Evolutionary conservation across 1,140 invertebrate genomes (phyloP).

Genomic region (Trichogramma pretiosum): DNA sequence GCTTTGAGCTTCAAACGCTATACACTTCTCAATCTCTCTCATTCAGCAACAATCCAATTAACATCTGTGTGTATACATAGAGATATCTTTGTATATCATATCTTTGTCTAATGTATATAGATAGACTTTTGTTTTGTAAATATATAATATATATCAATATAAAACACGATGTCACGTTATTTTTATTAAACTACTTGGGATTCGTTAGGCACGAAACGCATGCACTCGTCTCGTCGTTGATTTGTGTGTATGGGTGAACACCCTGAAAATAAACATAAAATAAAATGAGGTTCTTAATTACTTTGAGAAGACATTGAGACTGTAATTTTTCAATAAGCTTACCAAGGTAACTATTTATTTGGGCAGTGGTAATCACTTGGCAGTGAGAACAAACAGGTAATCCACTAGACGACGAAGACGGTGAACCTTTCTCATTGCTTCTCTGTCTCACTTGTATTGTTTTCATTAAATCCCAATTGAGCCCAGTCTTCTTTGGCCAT

Average conservation of each 20-base stretch:
- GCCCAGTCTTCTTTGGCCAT: conserved; percentile 89
- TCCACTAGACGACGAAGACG: conserved; percentile 11
- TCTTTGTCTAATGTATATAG: conserved; percentile 4
- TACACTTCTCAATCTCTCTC: conserved; percentile 7
- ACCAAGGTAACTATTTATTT: conserved; percentile 6
- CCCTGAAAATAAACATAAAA: conserved; percentile 14
- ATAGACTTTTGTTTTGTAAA: conserved; percentile 5
- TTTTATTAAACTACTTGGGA: conserved; percentile 4
- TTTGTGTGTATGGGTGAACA: conserved; percentile 9
- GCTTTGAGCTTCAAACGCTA: conserved; percentile 23
- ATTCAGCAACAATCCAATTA: too few relatives aligned
- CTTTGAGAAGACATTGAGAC: too few relatives aligned
- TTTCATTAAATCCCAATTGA: conserved; percentile 63
- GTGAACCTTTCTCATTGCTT: conserved; percentile 16
- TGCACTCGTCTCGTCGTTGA: conserved; percentile 11
- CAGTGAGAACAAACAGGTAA: conserved; percentile 8
- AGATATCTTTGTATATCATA: conserved; percentile 9
- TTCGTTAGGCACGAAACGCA: conserved; percentile 4
- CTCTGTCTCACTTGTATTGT: conserved; percentile 21
- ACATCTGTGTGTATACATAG: conserved; percentile 6
- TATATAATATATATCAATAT: conserved; percentile 12
- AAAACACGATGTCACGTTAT: conserved; percentile 13
- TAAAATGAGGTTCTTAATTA: too few relatives aligned
- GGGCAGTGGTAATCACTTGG: neutral
- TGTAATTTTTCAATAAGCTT: too few relatives aligned